phyloP scores from a whole-genome alignment of 2,113 vertebrate species.

The Daubentonia madagascariensis region DNA sequence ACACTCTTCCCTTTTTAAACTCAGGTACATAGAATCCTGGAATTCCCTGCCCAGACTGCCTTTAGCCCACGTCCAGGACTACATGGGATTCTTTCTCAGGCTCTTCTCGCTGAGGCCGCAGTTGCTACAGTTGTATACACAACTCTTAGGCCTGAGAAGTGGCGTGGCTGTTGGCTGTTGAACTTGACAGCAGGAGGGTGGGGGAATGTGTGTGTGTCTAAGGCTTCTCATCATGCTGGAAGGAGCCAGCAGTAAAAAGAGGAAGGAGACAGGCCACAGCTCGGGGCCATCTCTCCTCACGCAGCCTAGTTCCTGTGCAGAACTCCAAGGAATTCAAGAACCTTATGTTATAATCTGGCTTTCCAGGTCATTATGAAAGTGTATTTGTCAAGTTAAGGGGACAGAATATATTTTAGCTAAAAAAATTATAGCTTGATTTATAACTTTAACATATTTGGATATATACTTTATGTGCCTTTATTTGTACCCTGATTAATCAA shows the following conservation, averaged over 20 bases:
- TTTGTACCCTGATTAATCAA: neutral
- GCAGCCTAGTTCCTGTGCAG: neutral
- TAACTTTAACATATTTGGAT: neutral
- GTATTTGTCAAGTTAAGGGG: neutral
- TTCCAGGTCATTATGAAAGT: neutral
- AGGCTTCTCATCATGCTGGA: neutral
- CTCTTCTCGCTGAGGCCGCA: neutral
- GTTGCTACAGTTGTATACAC: neutral
- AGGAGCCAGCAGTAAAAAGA: neutral
- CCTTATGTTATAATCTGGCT: neutral
- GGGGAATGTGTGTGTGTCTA: fast-evolving
- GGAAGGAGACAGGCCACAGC: neutral
- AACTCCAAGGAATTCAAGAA: neutral
- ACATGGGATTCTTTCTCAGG: neutral
- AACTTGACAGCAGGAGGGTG: neutral
- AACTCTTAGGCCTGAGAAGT: neutral
- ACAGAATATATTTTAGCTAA: neutral
- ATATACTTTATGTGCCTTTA: neutral
- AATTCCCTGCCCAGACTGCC: neutral
- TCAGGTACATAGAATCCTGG: neutral
- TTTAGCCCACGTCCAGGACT: neutral
- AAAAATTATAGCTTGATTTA: neutral
- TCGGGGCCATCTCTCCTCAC: neutral
- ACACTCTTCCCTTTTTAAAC: neutral
- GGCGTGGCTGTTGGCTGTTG: neutral